Percentiles rank a stretch among this genome's conserved stretches.
Evolutionary conservation across 1,140 invertebrate genomes (phyloP).

Genomic region (Apocrypta bakeri): DNA sequence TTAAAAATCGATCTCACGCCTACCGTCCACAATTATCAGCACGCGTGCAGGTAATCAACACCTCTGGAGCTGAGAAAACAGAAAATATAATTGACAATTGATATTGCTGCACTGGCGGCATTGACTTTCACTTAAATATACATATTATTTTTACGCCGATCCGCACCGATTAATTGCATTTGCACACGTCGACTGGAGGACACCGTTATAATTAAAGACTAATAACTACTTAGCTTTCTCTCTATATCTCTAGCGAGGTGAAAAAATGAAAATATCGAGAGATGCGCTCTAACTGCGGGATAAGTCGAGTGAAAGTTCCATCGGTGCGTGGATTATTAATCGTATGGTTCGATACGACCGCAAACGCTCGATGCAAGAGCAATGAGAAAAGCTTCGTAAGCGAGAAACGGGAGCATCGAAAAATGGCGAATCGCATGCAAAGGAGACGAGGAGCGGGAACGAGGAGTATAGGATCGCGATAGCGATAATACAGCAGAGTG

Average conservation of each 20-base stretch:
- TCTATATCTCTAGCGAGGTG: neutral
- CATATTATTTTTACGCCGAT: neutral
- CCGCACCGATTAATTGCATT: neutral
- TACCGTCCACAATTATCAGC: neutral
- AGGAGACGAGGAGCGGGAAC: no score
- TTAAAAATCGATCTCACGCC: no score
- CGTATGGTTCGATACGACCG: neutral
- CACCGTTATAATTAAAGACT: constrained; percentile 33
- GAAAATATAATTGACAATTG: no score
- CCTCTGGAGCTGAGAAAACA: no score
- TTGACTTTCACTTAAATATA: constrained; percentile 41
- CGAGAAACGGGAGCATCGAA: no score
- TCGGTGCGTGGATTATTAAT: neutral
- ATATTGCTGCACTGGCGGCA: constrained; percentile 19
- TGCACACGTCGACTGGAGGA: neutral
- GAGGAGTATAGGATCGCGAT: no score
- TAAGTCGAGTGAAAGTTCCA: constrained; percentile 21
- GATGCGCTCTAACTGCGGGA: neutral
- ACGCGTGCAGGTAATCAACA: no score
- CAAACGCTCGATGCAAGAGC: neutral
- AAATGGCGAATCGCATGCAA: no score
- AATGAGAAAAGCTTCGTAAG: no score
- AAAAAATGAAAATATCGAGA: neutral
- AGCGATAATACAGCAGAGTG: neutral
- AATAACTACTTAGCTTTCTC: neutral